Percentiles rank a stretch among this genome's conserved stretches.
phyloP scores from a whole-genome alignment of 1,140 invertebrate genomes.

The Harlomillsia oculata region DNA sequence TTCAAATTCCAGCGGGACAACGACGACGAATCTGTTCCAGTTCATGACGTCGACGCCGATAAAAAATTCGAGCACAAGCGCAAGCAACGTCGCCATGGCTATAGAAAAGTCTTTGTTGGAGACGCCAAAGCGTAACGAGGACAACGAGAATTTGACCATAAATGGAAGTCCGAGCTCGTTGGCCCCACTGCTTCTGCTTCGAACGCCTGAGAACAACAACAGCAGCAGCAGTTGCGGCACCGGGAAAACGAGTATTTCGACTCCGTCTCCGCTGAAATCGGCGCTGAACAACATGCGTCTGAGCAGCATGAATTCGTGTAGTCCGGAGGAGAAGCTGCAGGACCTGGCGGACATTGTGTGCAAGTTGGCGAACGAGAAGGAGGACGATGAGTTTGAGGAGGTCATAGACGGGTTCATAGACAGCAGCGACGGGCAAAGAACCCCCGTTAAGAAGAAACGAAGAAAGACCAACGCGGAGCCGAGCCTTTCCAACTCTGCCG shows the following conservation, averaged over 20 bases:
- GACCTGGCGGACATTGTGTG: slow-evolving; percentile 32
- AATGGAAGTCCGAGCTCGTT: no score
- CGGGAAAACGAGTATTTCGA: no score
- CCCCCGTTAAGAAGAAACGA: slow-evolving; percentile 3
- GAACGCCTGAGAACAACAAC: background rate
- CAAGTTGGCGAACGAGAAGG: background rate
- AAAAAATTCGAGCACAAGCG: background rate
- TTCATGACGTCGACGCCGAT: background rate
- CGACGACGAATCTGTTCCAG: background rate
- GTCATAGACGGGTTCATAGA: slow-evolving; percentile 19
- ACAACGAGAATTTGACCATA: no score
- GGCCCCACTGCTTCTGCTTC: no score
- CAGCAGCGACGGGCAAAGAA: background rate
- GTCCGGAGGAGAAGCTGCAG: slow-evolving; percentile 26
- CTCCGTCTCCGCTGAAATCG: slow-evolving; percentile 29
- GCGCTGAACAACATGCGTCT: slow-evolving; percentile 27
- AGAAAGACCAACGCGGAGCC: background rate
- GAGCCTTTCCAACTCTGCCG: background rate
- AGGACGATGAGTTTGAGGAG: slow-evolving; percentile 2
- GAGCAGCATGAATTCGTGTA: slow-evolving; percentile 17
- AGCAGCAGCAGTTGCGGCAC: background rate
- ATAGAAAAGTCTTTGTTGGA: no score
- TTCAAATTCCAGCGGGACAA: background rate
- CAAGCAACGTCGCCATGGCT: background rate
- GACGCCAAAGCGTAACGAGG: no score